Conservation (phyloP, 2,113 vertebrate genomes). For the Psophia crepitans region DNA sequence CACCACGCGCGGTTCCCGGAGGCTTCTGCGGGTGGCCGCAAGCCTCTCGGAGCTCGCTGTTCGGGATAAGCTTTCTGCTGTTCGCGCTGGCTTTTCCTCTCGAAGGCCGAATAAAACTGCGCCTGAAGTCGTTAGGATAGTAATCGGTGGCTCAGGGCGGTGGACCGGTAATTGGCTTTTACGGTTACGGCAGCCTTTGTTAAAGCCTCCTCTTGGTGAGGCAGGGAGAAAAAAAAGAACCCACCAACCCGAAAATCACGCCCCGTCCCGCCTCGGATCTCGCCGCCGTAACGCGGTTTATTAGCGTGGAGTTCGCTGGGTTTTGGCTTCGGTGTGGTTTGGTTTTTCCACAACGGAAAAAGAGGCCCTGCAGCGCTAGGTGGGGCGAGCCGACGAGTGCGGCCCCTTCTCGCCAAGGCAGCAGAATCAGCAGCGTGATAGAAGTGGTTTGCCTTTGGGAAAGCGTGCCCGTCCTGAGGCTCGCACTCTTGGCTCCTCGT, state of each 20-base stretch:
- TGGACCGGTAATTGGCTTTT: neutral
- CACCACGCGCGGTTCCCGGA: neutral
- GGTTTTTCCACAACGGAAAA: neutral
- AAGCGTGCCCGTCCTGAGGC: neutral
- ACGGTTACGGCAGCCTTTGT: neutral
- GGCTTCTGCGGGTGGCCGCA: neutral
- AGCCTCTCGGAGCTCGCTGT: neutral
- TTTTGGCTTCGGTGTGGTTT: too few species aligned
- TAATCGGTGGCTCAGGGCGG: neutral
- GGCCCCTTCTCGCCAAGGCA: neutral
- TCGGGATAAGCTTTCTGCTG: accelerated
- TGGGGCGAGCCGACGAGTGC: neutral
- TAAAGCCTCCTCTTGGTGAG: neutral
- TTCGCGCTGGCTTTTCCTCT: neutral
- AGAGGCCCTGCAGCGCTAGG: neutral
- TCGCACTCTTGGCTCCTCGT: neutral
- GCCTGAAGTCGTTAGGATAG: neutral
- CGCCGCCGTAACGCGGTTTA: neutral
- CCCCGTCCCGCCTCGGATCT: neutral
- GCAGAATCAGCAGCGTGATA: constrained; percentile 22
- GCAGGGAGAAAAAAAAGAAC: too few species aligned
- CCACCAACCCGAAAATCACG: neutral
- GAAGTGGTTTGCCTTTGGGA: neutral
- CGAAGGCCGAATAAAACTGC: neutral
- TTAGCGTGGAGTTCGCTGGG: neutral